Percentiles rank a stretch among this genome's conserved stretches.
phyloP scores from a whole-genome alignment of 1,140 invertebrate species.

The Megalopta genalis region DNA sequence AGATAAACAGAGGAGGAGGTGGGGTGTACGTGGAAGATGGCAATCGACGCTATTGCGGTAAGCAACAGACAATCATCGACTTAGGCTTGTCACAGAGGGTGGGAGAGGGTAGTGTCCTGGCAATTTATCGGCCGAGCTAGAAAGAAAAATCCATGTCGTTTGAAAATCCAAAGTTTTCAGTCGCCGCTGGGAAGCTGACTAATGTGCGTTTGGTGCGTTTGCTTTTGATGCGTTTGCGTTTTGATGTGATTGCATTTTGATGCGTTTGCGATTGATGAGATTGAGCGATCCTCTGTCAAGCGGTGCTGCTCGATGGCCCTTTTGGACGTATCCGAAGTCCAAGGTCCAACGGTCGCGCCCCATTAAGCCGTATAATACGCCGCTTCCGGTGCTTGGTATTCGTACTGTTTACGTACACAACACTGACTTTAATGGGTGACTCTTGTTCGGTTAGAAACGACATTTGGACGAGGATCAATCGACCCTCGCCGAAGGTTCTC shows the following conservation, averaged over 20 bases:
- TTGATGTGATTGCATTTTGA: neutral
- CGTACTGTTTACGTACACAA: constrained; percentile 70
- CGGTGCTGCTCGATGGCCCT: constrained; percentile 30
- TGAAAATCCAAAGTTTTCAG: neutral
- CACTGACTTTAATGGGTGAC: constrained; percentile 43
- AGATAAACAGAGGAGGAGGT: too few relatives aligned
- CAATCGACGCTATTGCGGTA: neutral
- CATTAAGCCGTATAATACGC: constrained; percentile 61
- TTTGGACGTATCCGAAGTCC: constrained; percentile 48
- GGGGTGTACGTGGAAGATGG: too few relatives aligned
- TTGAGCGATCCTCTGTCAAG: constrained; percentile 36
- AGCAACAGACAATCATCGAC: constrained; percentile 13
- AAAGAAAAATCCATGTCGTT: constrained; percentile 56
- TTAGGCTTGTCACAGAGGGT: constrained; percentile 17
- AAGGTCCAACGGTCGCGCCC: constrained; percentile 40
- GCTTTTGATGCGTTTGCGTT: neutral
- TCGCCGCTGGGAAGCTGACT: neutral
- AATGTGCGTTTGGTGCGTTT: neutral
- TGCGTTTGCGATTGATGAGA: constrained; percentile 14
- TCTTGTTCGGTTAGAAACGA: neutral
- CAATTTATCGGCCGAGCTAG: constrained; percentile 49
- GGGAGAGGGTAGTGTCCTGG: constrained; percentile 20
- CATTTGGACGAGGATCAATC: too few relatives aligned
- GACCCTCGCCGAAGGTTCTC: too few relatives aligned
- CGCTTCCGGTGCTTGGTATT: constrained; percentile 63